phyloP scores from a whole-genome alignment of 2,113 vertebrate genomes.

The Paradoxurus hermaphroditus region DNA sequence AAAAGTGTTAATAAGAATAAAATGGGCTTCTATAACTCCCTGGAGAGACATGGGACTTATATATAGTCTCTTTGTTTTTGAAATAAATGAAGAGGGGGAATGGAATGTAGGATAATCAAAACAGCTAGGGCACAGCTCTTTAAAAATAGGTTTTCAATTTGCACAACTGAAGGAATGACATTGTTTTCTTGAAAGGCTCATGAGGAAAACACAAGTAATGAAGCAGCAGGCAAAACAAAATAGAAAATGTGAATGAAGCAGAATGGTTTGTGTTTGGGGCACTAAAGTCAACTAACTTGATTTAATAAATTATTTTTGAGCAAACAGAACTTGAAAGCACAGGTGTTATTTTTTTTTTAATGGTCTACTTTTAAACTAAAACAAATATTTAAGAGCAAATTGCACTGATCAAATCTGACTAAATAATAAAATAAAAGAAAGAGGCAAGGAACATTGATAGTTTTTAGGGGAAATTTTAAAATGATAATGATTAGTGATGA shows the following conservation, averaged over 20 bases:
- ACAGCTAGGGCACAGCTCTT: neutral
- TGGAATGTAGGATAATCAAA: constrained; percentile 10
- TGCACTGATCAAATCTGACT: neutral
- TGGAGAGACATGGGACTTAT: constrained; percentile 9
- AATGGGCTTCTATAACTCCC: neutral
- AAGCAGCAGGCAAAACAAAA: constrained; percentile 49
- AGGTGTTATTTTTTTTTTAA: neutral
- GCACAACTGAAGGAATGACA: constrained; percentile 16
- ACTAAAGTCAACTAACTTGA: neutral
- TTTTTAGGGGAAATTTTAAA: neutral
- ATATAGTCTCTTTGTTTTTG: neutral
- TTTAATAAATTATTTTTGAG: constrained; percentile 11
- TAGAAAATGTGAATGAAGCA: constrained; percentile 23
- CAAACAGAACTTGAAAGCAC: constrained; percentile 39
- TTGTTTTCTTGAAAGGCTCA: constrained; percentile 55
- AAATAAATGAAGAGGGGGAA: constrained; percentile 36
- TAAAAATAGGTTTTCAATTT: constrained; percentile 65
- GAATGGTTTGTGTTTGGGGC: neutral
- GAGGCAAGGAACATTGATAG: neutral
- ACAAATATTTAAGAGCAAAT: neutral
- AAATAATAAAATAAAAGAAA: neutral
- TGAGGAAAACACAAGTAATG: constrained; percentile 53
- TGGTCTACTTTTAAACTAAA: neutral
- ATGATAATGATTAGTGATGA: neutral
- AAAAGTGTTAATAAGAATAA: constrained; percentile 20